Conservation (phyloP, 2,797 vertebrate species). For the Perodicticus potto region DNA sequence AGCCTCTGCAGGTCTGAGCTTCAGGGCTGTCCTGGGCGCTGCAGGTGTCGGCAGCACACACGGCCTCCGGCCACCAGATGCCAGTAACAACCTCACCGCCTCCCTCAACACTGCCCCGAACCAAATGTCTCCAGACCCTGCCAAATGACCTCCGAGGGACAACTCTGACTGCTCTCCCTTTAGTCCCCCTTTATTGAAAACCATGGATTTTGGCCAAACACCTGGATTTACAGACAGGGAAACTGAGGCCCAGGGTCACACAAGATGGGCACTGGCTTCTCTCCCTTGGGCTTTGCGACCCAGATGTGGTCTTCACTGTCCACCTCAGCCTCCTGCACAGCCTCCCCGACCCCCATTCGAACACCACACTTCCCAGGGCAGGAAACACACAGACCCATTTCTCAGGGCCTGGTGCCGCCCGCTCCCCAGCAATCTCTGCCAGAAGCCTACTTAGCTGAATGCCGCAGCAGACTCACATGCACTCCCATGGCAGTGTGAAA, state of each 20-base stretch:
- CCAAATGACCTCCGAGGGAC: not conserved
- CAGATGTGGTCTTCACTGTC: not conserved
- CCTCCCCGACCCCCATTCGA: too few species aligned
- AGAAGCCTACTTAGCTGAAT: not conserved
- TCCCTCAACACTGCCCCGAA: not conserved
- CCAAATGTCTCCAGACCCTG: not conserved
- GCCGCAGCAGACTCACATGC: rapidly evolving
- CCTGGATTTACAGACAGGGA: not conserved
- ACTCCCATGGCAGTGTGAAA: rapidly evolving
- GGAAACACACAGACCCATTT: rapidly evolving
- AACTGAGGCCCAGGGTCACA: not conserved
- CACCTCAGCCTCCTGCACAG: too few species aligned
- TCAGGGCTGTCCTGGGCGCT: not conserved
- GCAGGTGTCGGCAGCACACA: rapidly evolving
- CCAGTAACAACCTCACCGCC: not conserved
- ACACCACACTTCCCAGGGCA: not conserved
- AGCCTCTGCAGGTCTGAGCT: rapidly evolving
- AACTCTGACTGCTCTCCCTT: too few species aligned
- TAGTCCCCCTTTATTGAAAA: not conserved
- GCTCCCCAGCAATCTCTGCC: not conserved
- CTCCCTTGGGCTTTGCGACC: not conserved
- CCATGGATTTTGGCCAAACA: not conserved
- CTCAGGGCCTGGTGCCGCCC: too few species aligned
- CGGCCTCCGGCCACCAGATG: not conserved
- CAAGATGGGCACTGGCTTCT: not conserved